Base-by-base conservation (phyloP, 2,797 vertebrate species). In the Syngnathus acus region DNA sequence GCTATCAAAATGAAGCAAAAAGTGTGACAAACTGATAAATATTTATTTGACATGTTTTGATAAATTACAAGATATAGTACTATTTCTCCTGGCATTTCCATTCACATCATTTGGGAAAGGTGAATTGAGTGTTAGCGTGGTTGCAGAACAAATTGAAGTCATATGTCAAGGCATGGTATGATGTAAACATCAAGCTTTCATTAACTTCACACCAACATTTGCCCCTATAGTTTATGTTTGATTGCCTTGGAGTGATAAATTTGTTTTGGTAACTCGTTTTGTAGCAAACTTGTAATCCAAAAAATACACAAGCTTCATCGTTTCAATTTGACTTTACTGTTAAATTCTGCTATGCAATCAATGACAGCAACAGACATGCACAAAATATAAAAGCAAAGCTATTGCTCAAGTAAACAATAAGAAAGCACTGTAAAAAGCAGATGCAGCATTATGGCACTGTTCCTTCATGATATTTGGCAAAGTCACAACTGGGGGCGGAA, bases 401-500 rank as follows among this genome's bases (percentile, higher is more conserved):
- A 17, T 19, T 59, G 57, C 16, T 39, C 26, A 39, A 55, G 37
- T 59, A 39, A 79, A 65, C 76, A 76, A 78, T 75, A 65, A 64
- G 9, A 4, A 51, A 64, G 65, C 19, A 42, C 4, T 45, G 13
- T 39, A 40, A n/a, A 62, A 65, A 67, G 80, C 67, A 75, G 45
- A 60, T 40, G 58, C 32, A 80, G 62, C 48, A 45, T 71, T 78
- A 81, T 83, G 82, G 81, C 76, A 84, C 82, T 71, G 78, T 78
- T 71, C 57, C 79, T 47, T 65, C 69, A 80, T 68, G 73, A 68
- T 65, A 74, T 71, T 89, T 90, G 88, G 89, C 87, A 89, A 85
- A 70, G 38, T 74, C 64, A 58, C 54, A 50, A 70, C 38, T 69
- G 32, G 32, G 32, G 32, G 32, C 32, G 32, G 32, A 32, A 32